phyloP scores from a whole-genome alignment of 2,888 invertebrate species.

The Rhaphigaster nebulosa region DNA sequence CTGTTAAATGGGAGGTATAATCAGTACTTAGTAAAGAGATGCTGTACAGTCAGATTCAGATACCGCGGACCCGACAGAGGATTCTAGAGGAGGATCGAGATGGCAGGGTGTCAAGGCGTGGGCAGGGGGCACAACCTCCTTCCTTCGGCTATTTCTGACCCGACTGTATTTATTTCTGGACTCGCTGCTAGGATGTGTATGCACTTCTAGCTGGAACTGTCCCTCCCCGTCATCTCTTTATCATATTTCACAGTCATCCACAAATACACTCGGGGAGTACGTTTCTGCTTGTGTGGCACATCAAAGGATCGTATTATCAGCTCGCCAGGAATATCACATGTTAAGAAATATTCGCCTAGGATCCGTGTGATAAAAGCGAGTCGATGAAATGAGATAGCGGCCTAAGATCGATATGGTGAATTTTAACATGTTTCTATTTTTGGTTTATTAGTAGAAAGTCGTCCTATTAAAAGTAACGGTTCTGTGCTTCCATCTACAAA shows the following conservation, averaged over 20 bases:
- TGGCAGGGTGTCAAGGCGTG: conserved; percentile 45
- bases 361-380: neutral
- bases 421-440: neutral
- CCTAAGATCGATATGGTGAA: neutral
- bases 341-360: neutral
- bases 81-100: neutral
- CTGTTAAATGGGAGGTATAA: conserved; percentile 23
- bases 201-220: conserved; percentile 47
- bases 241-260: conserved; percentile 39
- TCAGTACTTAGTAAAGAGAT: neutral
- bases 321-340: neutral
- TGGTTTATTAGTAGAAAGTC: neutral
- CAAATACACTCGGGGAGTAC: conserved; percentile 9
- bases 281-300: neutral
- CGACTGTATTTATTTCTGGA: conserved; percentile 25
- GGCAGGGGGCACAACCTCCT: conserved; percentile 46
- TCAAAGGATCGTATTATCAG: conserved; percentile 28
- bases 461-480: neutral
- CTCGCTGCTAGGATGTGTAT: neutral
- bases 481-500: neutral
- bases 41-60: neutral
- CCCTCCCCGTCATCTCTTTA: conserved; percentile 29
- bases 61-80: neutral
- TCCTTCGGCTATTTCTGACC: neutral
- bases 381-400: neutral